These are phyloP conservation scores for Poliocrania exsul DNA, from an alignment of 2,797 vertebrate genomes.

Conservation along the genomic window DNA sequence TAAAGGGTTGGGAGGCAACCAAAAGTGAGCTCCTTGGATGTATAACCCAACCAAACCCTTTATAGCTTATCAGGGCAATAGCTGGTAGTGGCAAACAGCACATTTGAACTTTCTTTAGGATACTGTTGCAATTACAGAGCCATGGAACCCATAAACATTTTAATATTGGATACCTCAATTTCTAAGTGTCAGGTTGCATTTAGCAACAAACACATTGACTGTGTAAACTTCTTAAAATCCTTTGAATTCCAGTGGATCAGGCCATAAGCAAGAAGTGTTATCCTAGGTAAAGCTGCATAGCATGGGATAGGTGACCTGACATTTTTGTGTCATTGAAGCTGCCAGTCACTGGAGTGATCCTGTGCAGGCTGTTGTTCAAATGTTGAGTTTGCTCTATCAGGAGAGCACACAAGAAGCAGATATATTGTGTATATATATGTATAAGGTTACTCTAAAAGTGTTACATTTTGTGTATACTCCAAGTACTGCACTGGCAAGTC, in stretches of 20 bases:
- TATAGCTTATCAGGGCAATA: neutral
- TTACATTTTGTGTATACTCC: neutral
- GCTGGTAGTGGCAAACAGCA: neutral
- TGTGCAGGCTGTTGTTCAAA: neutral
- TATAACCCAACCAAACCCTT: neutral
- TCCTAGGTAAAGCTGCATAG: neutral
- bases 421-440: accelerated
- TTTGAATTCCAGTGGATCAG: neutral
- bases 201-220: neutral
- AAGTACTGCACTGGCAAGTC: too few species aligned
- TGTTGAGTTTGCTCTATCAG: neutral
- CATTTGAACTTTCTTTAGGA: neutral
- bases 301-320: neutral
- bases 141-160: neutral
- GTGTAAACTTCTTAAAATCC: conserved; percentile 14
- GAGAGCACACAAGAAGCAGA: neutral
- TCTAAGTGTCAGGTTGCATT: neutral
- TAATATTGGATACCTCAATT: neutral
- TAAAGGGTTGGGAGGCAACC: neutral
- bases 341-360: neutral
- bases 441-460: neutral
- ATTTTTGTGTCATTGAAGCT: neutral
- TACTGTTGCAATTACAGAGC: neutral
- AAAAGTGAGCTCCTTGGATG: neutral
- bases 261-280: neutral